Evolutionary conservation across 2,113 vertebrate species (phyloP).

Genomic region (Engystomops pustulosus): DNA sequence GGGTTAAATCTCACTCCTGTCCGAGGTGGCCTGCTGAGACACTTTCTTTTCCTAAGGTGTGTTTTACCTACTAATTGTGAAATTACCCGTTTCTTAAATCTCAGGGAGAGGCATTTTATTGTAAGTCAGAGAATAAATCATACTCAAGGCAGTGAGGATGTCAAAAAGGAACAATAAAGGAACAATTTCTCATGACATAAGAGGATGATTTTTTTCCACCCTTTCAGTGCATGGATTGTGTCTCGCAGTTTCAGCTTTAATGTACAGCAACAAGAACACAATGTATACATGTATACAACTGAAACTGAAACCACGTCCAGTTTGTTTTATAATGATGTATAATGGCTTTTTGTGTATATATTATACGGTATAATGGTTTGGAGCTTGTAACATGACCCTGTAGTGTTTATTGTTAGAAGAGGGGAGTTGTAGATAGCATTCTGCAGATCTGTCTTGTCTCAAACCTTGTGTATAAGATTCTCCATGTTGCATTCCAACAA

Average conservation of each 20-base stretch:
- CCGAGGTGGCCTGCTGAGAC: slow-evolving; percentile 59
- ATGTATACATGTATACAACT: slow-evolving; percentile 29
- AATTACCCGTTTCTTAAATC: slow-evolving; percentile 65
- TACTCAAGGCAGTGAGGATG: slow-evolving; percentile 68
- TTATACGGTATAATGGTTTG: slow-evolving; percentile 27
- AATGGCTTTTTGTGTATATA: slow-evolving; percentile 50
- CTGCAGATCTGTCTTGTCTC: slow-evolving; percentile 49
- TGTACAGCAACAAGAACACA: slow-evolving; percentile 26
- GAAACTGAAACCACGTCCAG: slow-evolving; percentile 30
- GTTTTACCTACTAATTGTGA: slow-evolving; percentile 67
- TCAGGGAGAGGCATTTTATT: slow-evolving; percentile 69
- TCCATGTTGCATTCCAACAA: slow-evolving; percentile 9
- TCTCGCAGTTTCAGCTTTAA: slow-evolving; percentile 32
- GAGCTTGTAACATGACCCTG: slow-evolving; percentile 9
- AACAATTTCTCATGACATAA: slow-evolving; percentile 66
- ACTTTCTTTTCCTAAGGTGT: slow-evolving; percentile 64
- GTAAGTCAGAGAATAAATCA: slow-evolving; percentile 69
- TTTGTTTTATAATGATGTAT: slow-evolving; percentile 34
- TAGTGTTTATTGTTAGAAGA: slow-evolving; percentile 44
- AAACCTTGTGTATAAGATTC: slow-evolving; percentile 25
- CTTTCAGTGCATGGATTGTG: slow-evolving; percentile 61
- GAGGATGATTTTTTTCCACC: slow-evolving; percentile 58
- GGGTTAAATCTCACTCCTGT: slow-evolving; percentile 65
- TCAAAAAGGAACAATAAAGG: slow-evolving; percentile 68
- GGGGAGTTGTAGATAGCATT: slow-evolving; percentile 13